Evolutionary conservation across 1,140 invertebrate species (phyloP).

Genomic region (Drosophila nebulosa): DNA sequence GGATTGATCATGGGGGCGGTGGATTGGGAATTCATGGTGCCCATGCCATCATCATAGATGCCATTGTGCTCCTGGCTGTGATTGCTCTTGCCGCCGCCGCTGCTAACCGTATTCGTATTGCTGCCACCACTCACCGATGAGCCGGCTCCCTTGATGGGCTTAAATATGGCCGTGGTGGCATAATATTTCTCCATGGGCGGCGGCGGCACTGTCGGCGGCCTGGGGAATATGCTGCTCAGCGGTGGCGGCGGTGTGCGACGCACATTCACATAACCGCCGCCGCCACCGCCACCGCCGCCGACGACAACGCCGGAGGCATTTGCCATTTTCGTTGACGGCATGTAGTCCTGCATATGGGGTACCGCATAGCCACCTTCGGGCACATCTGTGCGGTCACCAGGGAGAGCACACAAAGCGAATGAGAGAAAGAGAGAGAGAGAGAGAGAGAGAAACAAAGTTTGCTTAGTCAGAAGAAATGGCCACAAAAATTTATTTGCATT

Average conservation of each 20-base stretch:
- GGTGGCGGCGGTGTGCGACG: constrained; percentile 79
- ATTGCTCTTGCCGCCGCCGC: constrained; percentile 71
- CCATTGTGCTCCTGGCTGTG: constrained; percentile 70
- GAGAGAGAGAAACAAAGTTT: constrained; percentile 28
- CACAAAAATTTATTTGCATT: constrained; percentile 74
- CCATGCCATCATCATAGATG: constrained; percentile 74
- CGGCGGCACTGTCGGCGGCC: constrained; percentile 84
- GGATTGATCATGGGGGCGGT: constrained; percentile 79
- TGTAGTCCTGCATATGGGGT: constrained; percentile 81
- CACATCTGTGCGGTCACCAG: constrained; percentile 80
- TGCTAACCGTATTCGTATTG: constrained; percentile 48
- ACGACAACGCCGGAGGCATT: constrained; percentile 44
- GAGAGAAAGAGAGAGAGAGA: constrained; percentile 30
- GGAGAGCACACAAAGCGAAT: neutral
- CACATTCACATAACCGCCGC: constrained; percentile 78
- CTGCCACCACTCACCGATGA: constrained; percentile 26
- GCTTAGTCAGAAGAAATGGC: constrained; percentile 61
- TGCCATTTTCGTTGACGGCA: constrained; percentile 77
- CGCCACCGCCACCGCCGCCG: constrained; percentile 25
- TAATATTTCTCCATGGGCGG: constrained; percentile 89
- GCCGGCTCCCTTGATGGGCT: constrained; percentile 73
- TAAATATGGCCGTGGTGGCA: constrained; percentile 83
- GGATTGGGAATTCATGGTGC: constrained; percentile 77
- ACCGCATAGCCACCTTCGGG: constrained; percentile 83
- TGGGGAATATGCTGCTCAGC: constrained; percentile 84